phyloP scores from a whole-genome alignment of 1,140 invertebrate species.

The Pogonus chalceus region DNA sequence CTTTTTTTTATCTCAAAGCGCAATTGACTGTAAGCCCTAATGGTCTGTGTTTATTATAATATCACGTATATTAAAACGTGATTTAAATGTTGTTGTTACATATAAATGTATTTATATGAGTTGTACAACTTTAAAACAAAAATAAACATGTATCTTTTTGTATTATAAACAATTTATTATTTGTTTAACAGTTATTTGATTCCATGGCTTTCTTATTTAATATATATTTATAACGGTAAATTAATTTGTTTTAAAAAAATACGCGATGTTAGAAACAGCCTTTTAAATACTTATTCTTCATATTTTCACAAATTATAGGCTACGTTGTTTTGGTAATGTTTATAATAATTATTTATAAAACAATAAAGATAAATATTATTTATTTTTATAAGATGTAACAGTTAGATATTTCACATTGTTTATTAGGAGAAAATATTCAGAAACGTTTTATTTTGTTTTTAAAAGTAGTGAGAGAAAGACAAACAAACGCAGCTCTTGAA shows the following conservation, averaged over 20 bases:
- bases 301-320: neutral
- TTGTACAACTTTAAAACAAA: conserved; percentile 4
- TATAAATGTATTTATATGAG: neutral
- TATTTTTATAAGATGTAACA: no score
- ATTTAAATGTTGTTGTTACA: neutral
- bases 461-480: no score
- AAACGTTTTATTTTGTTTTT: no score
- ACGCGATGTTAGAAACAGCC: neutral
- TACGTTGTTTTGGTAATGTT: neutral
- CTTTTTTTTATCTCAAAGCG: neutral
- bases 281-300: neutral
- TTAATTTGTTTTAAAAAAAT: no score
- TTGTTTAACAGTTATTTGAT: no score
- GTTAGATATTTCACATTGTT: no score
- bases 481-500: neutral
- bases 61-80: neutral
- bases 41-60: neutral
- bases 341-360: no score
- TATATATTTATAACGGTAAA: no score
- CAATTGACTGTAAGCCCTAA: neutral
- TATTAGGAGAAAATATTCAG: no score
- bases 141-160: conserved; percentile 1
- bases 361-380: no score
- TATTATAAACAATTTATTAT: no score
- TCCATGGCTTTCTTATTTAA: no score